Conservation (phyloP, 2,797 vertebrate species). For the Coccyzus lansbergi region DNA sequence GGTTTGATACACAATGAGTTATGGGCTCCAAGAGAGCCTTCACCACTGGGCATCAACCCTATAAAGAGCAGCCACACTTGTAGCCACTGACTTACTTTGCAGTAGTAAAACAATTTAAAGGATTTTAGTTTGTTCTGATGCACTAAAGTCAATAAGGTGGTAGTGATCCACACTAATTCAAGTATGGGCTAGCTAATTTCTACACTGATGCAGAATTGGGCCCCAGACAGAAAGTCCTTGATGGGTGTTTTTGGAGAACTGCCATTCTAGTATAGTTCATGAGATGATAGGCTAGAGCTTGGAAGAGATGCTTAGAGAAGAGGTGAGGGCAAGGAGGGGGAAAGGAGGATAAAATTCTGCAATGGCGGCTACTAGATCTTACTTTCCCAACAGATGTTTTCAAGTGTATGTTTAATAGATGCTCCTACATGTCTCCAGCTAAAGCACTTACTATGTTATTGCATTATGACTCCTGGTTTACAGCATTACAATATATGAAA, state of each 20-base stretch:
- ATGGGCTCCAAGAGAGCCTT: background rate
- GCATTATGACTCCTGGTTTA: conserved; percentile 10
- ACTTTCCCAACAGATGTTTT: conserved; percentile 14
- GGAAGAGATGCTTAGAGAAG: background rate
- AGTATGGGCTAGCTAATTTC: background rate
- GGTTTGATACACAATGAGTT: background rate
- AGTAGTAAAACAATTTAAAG: background rate
- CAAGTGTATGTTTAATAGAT: conserved; percentile 49
- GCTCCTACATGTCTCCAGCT: background rate
- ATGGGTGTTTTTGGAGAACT: background rate
- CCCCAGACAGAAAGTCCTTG: background rate
- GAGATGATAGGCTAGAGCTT: background rate
- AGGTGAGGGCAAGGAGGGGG: background rate
- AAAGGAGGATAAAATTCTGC: conserved; percentile 13
- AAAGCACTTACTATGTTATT: conserved; percentile 22
- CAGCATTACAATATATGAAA: background rate
- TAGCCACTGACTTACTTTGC: background rate
- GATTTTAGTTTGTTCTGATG: background rate
- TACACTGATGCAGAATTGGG: background rate
- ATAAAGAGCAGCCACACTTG: rapidly evolving
- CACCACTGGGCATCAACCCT: background rate
- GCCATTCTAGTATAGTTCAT: background rate
- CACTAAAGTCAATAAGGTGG: background rate
- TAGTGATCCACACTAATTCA: background rate
- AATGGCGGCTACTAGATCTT: conserved; percentile 32